Conservation (phyloP, 2,113 vertebrate species). For the Caracal caracal region DNA sequence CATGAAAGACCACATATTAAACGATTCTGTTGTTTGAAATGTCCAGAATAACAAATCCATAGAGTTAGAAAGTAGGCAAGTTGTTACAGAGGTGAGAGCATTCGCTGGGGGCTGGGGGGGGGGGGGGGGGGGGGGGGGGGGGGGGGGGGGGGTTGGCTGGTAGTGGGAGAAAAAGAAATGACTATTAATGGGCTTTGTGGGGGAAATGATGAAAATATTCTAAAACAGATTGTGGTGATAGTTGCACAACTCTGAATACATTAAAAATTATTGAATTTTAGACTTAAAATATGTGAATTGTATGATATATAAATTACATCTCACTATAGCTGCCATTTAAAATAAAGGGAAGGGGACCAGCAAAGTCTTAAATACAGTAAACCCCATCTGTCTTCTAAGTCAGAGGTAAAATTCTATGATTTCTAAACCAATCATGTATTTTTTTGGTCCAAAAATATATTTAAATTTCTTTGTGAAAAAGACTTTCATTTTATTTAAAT, state of each 20-base stretch:
- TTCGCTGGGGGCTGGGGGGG: not conserved
- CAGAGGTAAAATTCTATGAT: not conserved
- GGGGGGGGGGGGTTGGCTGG: rapidly evolving
- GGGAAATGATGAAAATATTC: not conserved
- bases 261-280: not conserved
- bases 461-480: slow-evolving; percentile 71
- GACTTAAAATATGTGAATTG: not conserved
- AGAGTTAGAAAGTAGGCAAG: not conserved
- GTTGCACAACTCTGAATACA: not conserved
- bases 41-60: not conserved
- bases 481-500: slow-evolving; percentile 56
- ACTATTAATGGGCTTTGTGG: not conserved
- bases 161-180: not conserved
- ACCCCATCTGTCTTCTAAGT: not conserved
- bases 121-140: rapidly evolving
- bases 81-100: not conserved
- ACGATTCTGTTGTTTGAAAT: not conserved
- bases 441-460: slow-evolving; percentile 35
- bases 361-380: not conserved
- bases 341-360: not conserved
- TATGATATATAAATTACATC: not conserved
- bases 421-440: not conserved
- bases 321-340: not conserved
- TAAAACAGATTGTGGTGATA: not conserved
- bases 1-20: not conserved